Evolutionary conservation across 1,140 invertebrate species (phyloP).

Genomic region (Drosophila elegans): DNA sequence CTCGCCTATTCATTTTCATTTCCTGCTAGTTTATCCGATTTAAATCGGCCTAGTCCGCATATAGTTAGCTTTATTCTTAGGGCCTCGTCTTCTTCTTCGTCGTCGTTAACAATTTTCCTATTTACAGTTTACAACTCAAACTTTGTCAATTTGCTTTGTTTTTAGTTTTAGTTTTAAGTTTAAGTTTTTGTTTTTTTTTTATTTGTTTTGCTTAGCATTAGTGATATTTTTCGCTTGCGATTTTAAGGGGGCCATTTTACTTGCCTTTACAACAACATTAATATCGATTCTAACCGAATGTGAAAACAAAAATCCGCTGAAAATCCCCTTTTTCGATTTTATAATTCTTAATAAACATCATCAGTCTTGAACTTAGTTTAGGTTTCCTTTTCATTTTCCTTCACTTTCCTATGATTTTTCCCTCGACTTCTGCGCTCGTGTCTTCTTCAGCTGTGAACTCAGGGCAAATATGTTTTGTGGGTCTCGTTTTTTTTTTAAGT

Average conservation of each 20-base stretch:
- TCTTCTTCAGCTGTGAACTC: conserved; percentile 16
- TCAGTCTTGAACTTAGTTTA: conserved; percentile 84
- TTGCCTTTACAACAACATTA: conserved; percentile 50
- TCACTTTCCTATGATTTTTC: conserved; percentile 17
- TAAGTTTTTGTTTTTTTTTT: not conserved
- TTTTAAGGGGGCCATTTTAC: conserved; percentile 19
- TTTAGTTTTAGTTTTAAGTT: conserved; percentile 15
- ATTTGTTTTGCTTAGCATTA: conserved; percentile 66
- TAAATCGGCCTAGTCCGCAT: conserved; percentile 17
- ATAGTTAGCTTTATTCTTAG: conserved; percentile 15
- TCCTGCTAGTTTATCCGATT: conserved; percentile 26
- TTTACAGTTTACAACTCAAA: conserved; percentile 51
- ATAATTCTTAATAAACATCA: conserved; percentile 83
- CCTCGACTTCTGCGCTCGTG: conserved; percentile 1
- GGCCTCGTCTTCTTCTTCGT: conserved; percentile 3
- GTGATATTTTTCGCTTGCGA: conserved; percentile 52
- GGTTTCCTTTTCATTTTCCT: conserved; percentile 49
- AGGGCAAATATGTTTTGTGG: conserved; percentile 11
- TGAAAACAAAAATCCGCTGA: conserved; percentile 56
- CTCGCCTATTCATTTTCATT: not conserved
- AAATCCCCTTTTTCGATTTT: conserved; percentile 37
- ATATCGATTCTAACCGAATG: conserved; percentile 69
- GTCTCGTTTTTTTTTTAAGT: conserved; percentile 12
- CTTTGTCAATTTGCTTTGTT: conserved; percentile 31
- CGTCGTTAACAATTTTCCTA: conserved; percentile 45